Conservation (phyloP, 2,113 vertebrate genomes). For the Amazona vittata region DNA sequence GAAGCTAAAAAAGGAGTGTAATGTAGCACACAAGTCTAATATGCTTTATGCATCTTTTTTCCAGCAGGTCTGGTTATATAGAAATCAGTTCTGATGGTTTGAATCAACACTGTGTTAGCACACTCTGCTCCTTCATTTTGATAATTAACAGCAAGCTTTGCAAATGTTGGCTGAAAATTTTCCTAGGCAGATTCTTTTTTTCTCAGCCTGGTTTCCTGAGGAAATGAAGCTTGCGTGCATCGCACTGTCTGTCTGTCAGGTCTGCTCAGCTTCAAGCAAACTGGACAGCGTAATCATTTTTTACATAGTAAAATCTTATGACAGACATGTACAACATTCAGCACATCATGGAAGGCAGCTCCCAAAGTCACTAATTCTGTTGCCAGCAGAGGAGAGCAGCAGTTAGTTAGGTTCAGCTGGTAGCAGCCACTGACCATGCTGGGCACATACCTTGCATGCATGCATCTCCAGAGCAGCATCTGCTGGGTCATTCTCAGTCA, state of each 20-base stretch:
- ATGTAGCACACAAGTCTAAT: neutral
- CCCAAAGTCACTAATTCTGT: neutral
- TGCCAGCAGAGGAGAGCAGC: neutral
- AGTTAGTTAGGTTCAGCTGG: neutral
- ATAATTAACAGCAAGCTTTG: conserved; percentile 21
- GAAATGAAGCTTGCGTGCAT: conserved; percentile 62
- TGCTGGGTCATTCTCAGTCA: neutral
- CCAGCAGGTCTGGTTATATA: neutral
- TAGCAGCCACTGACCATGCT: neutral
- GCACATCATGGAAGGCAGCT: neutral
- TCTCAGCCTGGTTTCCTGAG: conserved; percentile 36
- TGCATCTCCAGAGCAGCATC: neutral
- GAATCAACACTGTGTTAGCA: neutral
- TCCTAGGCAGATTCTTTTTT: neutral
- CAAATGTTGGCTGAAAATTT: conserved; percentile 17
- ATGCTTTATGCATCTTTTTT: neutral
- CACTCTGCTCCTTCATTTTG: conserved; percentile 13
- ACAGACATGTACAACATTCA: neutral
- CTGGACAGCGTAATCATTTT: neutral
- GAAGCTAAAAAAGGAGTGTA: neutral
- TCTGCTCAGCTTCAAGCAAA: conserved; percentile 47
- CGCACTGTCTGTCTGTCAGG: conserved; percentile 26
- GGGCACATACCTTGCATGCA: neutral
- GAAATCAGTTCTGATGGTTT: neutral
- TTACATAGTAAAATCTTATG: neutral